Evolutionary conservation across 2,113 vertebrate genomes (phyloP), one percentile per base, ranked within the genome.

Genomic region (Urocynchramus pylzowi): DNA sequence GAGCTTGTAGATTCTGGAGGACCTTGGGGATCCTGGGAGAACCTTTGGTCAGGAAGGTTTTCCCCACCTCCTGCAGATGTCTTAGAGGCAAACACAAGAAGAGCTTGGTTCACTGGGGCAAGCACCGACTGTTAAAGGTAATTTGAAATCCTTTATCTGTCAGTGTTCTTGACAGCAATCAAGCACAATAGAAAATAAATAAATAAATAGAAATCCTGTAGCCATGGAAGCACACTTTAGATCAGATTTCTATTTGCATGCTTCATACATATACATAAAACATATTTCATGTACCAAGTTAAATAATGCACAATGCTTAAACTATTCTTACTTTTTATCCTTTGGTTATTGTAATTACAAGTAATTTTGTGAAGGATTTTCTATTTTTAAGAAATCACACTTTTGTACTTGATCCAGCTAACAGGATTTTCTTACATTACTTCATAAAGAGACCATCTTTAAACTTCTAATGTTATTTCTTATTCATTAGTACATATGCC

Each of bases 351-450:
- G 98, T 98, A 98, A 98, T 98, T 98, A 98, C 98, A 98, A 98
- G 98, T 98, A 97, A 98, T 98, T 98, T 98, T 98, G 98, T 97
- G 97, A 98, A 94, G 98, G 98, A 98, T 98, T 98, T 98, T 98
- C 98, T 98, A 98, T 98, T 99, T 99, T 99, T 99, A 98, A 99
- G 99, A 99, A 99, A 99, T 99, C 98, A 98, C 99, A 99, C 98
- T 99, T 99, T 99, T 99, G 99, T 99, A 99, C 99, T 99, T 98
- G 99, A 99, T 99, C 99, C 99, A 99, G 99, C 99, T 99, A 99
- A 99, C 99, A 99, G 99, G 99, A 99, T 99, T 99, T 99, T 99
- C 99, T 99, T 99, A 99, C 99, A 99, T 99, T 99, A 99, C 99
- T 99, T 99, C 99, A 99, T 99, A 99, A 99, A 98, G 99, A 99